Base-by-base conservation (phyloP, 2,113 vertebrate species). In the Clinocottus analis region DNA sequence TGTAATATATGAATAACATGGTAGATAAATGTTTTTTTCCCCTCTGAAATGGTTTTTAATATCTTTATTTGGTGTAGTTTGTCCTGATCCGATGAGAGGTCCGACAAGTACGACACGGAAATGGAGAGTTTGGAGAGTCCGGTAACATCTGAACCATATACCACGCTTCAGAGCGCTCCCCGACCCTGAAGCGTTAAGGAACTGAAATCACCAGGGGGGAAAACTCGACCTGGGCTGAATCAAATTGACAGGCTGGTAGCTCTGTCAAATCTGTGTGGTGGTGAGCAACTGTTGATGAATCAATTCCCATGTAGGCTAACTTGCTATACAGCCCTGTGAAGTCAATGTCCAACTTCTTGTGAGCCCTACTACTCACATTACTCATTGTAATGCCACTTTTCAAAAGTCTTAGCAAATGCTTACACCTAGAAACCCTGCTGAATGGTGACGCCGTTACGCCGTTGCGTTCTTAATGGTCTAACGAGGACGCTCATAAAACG, bases 301-400 rank as follows among this genome's bases (percentile, higher is more conserved):
- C 19, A 33, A 35, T 25, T 78, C 14, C 35, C 23, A 56, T 13
- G 23, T 2, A 11, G 29, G 10, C 1, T 2, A 35, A 51, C n/a
- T 43, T 25, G 17, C 59, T 56, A 19, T 37, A 23, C 19, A 47
- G 31, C 23, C 12, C 13, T 33, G n/a, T 60, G 27, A 70, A 67
- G 23, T 21, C 66, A 31, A 11, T 77, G 7, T 69, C 59, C 51
- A 47, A 49, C 67, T 63, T 73, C 23, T 45, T 58, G 64, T 23
- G 64, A 68, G n/a, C 45, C 16, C 21, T 17, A 14, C 53, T 16
- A 10, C 35, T 49, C 12, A 25, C 37, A 70, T 66, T 39, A 72
- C 3, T 86, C 60, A 63, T 43, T 76, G 62, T 35, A 59, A 82
- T 43, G 61, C 9, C 64, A 74, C 51, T 41, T 80, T 80, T 51